Percentiles rank a stretch among this genome's conserved stretches.
Evolutionary conservation across 2,888 invertebrate species (phyloP).

Genomic region (Chloroclysta siterata): DNA sequence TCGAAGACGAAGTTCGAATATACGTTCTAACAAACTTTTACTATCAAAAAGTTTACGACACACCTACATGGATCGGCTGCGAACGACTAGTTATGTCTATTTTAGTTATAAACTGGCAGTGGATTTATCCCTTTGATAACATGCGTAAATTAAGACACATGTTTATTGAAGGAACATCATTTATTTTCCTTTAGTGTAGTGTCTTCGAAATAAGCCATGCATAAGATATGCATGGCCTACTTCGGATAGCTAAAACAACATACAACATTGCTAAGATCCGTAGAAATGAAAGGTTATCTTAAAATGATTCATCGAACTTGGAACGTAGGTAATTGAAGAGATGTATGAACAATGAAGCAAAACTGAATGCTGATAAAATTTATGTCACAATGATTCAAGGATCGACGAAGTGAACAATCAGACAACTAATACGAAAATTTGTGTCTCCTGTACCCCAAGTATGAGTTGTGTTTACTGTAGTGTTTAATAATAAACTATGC

Average conservation of each 20-base stretch:
- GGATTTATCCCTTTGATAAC: conserved; percentile 45
- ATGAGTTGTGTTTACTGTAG: no score
- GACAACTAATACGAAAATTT: no score
- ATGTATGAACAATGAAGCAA: no score
- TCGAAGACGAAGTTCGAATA: conserved; percentile 18
- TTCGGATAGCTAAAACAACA: neutral
- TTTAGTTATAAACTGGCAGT: conserved; percentile 47
- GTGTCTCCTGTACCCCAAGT: no score
- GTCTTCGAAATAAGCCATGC: no score
- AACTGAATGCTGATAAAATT: no score
- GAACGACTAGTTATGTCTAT: conserved; percentile 49
- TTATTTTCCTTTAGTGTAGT: conserved; percentile 12
- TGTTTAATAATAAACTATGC: no score
- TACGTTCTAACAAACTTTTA: conserved; percentile 33
- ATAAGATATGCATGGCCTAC: no score
- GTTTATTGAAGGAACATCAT: conserved; percentile 13
- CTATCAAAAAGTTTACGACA: conserved; percentile 36
- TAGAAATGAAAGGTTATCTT: neutral
- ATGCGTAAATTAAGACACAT: conserved; percentile 40
- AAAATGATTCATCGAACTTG: neutral
- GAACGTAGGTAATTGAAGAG: neutral
- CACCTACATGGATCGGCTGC: conserved; percentile 23
- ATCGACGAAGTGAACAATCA: no score
- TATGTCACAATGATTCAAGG: no score
- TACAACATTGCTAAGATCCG: no score